Base-by-base conservation (phyloP, 2,113 vertebrate species). In the Cryptotis parvus region DNA sequence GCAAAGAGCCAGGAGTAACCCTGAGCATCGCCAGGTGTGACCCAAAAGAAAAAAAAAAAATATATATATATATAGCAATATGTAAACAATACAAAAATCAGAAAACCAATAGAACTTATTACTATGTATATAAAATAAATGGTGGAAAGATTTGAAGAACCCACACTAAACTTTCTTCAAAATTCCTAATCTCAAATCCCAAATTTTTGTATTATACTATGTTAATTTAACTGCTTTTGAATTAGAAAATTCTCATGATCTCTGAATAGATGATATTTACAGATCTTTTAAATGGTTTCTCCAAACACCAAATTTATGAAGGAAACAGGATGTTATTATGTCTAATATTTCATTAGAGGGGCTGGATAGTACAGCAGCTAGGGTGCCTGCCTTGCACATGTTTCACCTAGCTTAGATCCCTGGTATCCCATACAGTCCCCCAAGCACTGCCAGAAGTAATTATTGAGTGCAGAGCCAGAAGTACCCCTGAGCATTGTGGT, bases 231-330 rank as follows among this genome's bases (percentile, higher is more conserved):
- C 5, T 72, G 29, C 3, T 29, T 74, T 85, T 55, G 68, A 92
- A 83, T 18, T 78, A 61, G 18, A 92, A 91, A 95, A 89, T 68
- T 16, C 45, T 90, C 75, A 61, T 76, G 84, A 82, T 27, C 16
- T 63, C 55, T 69, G 2, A n/a, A 49, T 75, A 84, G 61, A 65
- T 66, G n/a, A 11, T 52, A 89, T 84, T 39, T 83, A 39, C 1
- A 79, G 49, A 27, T 37, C 3, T 70, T 3, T 80, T 26, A 49
- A 69, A 77, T 3, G 5, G 11, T 81, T 90, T 85, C 33, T 63
- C 87, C n/a, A 88, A 88, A 76, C 35, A 87, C 24, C 45, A 94
- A 85, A 55, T 81, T 72, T 84, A 12, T 9, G 65, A 58, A 16
- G 20, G 87, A 87, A 92, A 90, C 14, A 80, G 37, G 49, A 80